A percentile compares a stretch with the other conserved stretches of the same genome.
These are phyloP conservation scores for Chondrosia reniformis DNA, from an alignment of 37 sponge, comb jelly and placozoan species.

Conservation along the genomic window DNA sequence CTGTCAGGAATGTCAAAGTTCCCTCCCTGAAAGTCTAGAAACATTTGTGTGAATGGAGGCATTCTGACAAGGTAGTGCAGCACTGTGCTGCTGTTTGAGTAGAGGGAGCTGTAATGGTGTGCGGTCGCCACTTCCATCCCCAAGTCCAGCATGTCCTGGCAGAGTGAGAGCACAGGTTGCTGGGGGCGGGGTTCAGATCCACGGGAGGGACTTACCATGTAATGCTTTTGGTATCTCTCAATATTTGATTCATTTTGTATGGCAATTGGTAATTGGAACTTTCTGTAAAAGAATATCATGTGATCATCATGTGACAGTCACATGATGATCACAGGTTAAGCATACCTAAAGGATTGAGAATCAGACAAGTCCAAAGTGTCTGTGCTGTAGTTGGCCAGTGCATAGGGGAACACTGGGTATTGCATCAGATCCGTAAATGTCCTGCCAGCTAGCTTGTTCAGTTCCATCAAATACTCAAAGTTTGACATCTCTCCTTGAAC, in stretches of 20 bases:
- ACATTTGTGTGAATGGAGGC: constrained; percentile 93
- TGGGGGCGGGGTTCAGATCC: background rate
- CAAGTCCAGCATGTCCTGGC: background rate
- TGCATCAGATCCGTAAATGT: constrained; percentile 99
- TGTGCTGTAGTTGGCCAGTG: constrained; percentile 87
- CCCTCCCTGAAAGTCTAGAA: constrained; percentile 93
- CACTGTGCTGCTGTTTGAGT: constrained; percentile 95
- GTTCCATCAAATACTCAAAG: constrained; percentile 97
- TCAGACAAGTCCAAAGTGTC: constrained; percentile 69
- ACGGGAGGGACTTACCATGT: constrained; percentile 47
- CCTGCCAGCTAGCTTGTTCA: constrained; percentile 97
- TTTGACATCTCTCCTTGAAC: constrained; percentile 89
- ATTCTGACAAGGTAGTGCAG: constrained; percentile 96
- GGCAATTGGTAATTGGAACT: constrained; percentile 65
- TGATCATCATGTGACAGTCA: background rate
- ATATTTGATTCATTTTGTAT: constrained; percentile 73
- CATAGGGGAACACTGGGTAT: constrained; percentile 97
- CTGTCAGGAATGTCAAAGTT: constrained; percentile 97
- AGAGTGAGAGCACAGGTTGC: background rate
- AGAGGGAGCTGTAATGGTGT: constrained; percentile 99
- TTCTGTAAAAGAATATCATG: constrained; percentile 37
- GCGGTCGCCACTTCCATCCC: constrained; percentile 30
- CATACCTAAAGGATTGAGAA: constrained; percentile 70
- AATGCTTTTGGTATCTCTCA: constrained; percentile 68
- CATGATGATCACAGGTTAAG: background rate